Evolutionary conservation across 1,140 invertebrate species (phyloP), one percentile per base, ranked within the genome.

Genomic region (Ericerus pela): DNA sequence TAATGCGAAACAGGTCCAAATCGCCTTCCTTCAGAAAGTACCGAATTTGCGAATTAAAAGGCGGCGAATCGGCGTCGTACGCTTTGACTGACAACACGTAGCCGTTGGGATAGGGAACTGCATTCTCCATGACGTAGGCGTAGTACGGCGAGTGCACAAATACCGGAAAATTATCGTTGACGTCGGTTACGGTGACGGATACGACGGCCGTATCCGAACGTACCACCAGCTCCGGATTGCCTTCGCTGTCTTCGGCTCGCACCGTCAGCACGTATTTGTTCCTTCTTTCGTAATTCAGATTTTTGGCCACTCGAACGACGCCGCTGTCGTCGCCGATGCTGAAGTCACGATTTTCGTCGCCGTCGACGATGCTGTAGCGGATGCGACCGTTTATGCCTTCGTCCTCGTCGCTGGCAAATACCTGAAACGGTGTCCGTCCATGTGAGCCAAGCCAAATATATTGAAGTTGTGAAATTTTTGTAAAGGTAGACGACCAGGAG

Each of bases 11-110:
- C 55, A 90, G 71, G 68, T 88, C 84, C 4, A 85, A 80, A 69
- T 92, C 86, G 18, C 88, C 89, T 67, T 93, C 88, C 66, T 93
- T 92, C 57, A 94, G 79, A 65, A 91, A 87, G 71, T 94, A 95
- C 26, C 88, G 78, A 24, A 94, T 84, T 70, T 88, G 81, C 57
- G 84, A 81, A 68, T 91, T 92, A 68, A 88, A 86, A 1, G 87
- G 84, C 43, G 85, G 83, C n/a, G 85, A 84, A 68, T 94, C 90
- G 2, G 87, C 88, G 67, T 94, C 90, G 69, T 82, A 84, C 20
- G 89, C 90, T 51, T 79, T 78, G 10, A 93, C 84, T 59, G 82
- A 81, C 59, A 84, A 77, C 41, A 93, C 79, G 65, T 84, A 85
- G 41, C 83, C 82, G 29, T 75, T 55, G 60, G 80, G 79, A 0